Percentiles rank a stretch among this genome's conserved stretches.
These are phyloP conservation scores for Lampropteryx suffumata DNA, from an alignment of 2,888 invertebrate genomes.

Conservation along the genomic window DNA sequence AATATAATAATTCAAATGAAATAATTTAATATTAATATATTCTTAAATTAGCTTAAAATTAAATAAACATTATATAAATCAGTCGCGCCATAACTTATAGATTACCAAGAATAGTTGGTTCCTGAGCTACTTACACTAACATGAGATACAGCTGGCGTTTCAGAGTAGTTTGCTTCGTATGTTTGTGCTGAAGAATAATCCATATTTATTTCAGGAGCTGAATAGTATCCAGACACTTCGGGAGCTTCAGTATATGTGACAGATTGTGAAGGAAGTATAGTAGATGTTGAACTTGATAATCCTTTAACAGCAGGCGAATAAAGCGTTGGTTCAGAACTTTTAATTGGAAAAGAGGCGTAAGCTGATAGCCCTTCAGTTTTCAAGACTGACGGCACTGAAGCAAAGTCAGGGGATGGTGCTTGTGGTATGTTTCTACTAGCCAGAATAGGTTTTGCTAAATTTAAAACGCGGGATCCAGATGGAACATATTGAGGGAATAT, in stretches of 20 bases:
- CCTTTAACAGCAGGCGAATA: neutral
- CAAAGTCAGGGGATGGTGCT: slow-evolving; percentile 17
- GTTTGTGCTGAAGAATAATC: slow-evolving; percentile 3
- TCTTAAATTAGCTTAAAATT: neutral
- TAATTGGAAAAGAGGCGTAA: slow-evolving; percentile 15
- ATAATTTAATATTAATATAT: too few relatives aligned
- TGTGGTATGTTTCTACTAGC: slow-evolving; percentile 26
- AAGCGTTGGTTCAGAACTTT: neutral
- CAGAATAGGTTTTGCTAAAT: slow-evolving; percentile 7
- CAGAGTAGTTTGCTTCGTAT: slow-evolving; percentile 39
- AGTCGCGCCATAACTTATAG: slow-evolving; percentile 46
- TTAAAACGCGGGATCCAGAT: slow-evolving; percentile 1
- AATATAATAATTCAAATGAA: too few relatives aligned
- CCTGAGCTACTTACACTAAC: slow-evolving; percentile 49
- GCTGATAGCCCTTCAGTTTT: slow-evolving; percentile 24
- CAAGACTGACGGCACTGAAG: slow-evolving; percentile 14
- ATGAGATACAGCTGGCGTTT: slow-evolving; percentile 48
- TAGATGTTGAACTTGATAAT: neutral
- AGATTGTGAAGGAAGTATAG: neutral
- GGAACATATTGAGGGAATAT: slow-evolving; percentile 5
- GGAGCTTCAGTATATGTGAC: neutral
- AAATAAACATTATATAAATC: slow-evolving; percentile 35
- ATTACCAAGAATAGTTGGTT: slow-evolving; percentile 54
- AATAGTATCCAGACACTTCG: neutral
- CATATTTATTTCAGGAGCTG: neutral